These are phyloP conservation scores for Clinocottus analis DNA, from an alignment of 2,113 vertebrate genomes.

Conservation along the genomic window DNA sequence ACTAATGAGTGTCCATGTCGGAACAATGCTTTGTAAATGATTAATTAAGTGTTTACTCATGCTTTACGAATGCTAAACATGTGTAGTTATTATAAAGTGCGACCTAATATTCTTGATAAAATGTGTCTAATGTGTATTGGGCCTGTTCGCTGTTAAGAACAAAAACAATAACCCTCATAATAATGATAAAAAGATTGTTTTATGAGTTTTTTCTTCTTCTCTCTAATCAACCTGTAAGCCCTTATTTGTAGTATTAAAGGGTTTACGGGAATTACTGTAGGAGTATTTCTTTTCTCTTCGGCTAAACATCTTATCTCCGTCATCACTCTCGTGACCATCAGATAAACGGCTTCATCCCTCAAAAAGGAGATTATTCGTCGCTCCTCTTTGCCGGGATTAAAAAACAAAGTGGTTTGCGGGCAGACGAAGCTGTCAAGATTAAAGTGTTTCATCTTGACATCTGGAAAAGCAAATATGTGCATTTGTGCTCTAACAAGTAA, in stretches of 20 bases:
- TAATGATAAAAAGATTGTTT: not conserved
- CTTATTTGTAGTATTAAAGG: conserved; percentile 11
- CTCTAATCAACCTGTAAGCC: conserved; percentile 4
- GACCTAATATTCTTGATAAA: not conserved
- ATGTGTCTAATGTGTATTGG: not conserved
- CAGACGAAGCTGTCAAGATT: conserved; percentile 29
- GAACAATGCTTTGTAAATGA: too few relatives aligned
- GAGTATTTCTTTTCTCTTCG: conserved; percentile 27
- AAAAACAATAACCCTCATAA: not conserved
- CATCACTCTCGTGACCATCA: conserved; percentile 27
- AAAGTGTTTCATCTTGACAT: conserved; percentile 36
- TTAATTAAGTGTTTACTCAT: too few relatives aligned
- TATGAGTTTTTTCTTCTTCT: not conserved
- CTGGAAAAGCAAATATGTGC: conserved; percentile 24
- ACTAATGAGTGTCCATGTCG: too few relatives aligned
- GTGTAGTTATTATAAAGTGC: too few relatives aligned
- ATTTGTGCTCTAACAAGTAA: conserved; percentile 10
- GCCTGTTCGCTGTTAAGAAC: not conserved
- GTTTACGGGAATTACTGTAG: conserved; percentile 1
- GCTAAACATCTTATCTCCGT: conserved; percentile 37
- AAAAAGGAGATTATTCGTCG: conserved; percentile 39
- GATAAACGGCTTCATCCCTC: conserved; percentile 38
- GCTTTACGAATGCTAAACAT: too few relatives aligned
- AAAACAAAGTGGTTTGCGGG: conserved; percentile 30
- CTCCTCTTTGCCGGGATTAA: conserved; percentile 35